A percentile compares a stretch with the other conserved stretches of the same genome.
phyloP scores from a whole-genome alignment of 2,113 vertebrate genomes.

The Phylloscopus trochilus region DNA sequence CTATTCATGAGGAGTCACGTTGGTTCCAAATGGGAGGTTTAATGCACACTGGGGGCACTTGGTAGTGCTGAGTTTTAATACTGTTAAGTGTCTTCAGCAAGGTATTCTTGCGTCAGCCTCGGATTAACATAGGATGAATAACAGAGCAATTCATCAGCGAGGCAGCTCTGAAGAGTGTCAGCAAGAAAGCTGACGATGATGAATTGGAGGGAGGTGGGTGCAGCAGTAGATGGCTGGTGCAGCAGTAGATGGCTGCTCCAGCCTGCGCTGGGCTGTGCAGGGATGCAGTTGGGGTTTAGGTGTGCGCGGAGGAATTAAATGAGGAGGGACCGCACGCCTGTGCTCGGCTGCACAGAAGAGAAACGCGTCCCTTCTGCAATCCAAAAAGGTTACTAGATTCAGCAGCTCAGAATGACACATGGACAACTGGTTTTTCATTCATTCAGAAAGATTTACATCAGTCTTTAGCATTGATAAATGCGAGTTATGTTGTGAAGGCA shows the following conservation, averaged over 20 bases:
- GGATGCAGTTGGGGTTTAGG: conserved; percentile 16
- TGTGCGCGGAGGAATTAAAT: background rate
- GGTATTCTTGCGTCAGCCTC: conserved; percentile 13
- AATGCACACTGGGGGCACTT: conserved; percentile 38
- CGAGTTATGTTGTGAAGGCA: background rate
- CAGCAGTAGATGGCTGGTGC: background rate
- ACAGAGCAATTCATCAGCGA: conserved; percentile 56
- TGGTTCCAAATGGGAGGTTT: conserved; percentile 58
- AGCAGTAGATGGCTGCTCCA: background rate
- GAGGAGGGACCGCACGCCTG: background rate
- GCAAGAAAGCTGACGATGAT: conserved; percentile 48
- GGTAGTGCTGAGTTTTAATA: conserved; percentile 49
- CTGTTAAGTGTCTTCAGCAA: conserved; percentile 45
- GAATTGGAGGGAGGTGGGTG: conserved; percentile 22
- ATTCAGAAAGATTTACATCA: background rate
- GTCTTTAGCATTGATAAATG: background rate
- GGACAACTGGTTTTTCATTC: background rate
- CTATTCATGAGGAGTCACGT: conserved; percentile 37
- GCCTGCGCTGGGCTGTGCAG: background rate
- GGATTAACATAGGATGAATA: conserved; percentile 59
- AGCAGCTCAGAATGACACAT: background rate
- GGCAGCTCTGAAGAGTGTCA: conserved; percentile 56
- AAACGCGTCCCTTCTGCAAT: background rate
- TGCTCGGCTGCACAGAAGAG: background rate
- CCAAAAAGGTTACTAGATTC: background rate